A percentile compares a stretch with the other conserved stretches of the same genome.
phyloP scores from a whole-genome alignment of 2,888 invertebrate species.

The Lymantria monacha region DNA sequence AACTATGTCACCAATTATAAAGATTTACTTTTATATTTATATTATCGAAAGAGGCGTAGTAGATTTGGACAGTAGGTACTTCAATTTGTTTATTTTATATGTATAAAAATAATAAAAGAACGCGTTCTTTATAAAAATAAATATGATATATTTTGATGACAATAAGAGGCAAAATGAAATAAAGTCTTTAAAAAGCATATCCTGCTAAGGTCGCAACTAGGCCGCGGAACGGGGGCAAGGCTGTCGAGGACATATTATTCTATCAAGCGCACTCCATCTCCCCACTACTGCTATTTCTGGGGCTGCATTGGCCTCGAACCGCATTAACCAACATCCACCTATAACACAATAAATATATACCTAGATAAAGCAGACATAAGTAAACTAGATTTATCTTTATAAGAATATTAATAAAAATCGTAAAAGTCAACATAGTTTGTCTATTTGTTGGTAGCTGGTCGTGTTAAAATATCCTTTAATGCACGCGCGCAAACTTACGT shows the following conservation, averaged over 20 bases:
- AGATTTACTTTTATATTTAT: too few species aligned
- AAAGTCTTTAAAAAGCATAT: too few species aligned
- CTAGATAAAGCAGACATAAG: background rate
- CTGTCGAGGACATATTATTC: constrained; percentile 73
- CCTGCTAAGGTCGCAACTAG: constrained; percentile 48
- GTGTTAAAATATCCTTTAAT: constrained; percentile 49
- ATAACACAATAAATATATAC: constrained; percentile 8
- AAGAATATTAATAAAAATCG: constrained; percentile 1
- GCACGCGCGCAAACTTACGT: constrained; percentile 50
- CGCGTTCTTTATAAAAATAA: too few species aligned
- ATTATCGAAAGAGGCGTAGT: too few species aligned
- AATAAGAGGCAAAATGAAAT: too few species aligned
- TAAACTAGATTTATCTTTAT: background rate
- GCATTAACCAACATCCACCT: constrained; percentile 40
- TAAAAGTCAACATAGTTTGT: constrained; percentile 17
- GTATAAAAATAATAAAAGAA: too few species aligned
- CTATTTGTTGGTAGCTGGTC: constrained; percentile 13
- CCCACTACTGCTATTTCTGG: constrained; percentile 58
- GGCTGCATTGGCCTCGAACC: constrained; percentile 44
- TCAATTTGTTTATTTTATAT: too few species aligned
- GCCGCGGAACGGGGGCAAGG: constrained; percentile 72
- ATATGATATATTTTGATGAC: too few species aligned
- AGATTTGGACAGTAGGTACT: too few species aligned
- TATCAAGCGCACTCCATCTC: constrained; percentile 60
- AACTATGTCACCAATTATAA: too few species aligned